Evolutionary conservation across 2,113 vertebrate species (phyloP), one percentile per base, ranked within the genome.

Genomic region (Lathamus discolor): DNA sequence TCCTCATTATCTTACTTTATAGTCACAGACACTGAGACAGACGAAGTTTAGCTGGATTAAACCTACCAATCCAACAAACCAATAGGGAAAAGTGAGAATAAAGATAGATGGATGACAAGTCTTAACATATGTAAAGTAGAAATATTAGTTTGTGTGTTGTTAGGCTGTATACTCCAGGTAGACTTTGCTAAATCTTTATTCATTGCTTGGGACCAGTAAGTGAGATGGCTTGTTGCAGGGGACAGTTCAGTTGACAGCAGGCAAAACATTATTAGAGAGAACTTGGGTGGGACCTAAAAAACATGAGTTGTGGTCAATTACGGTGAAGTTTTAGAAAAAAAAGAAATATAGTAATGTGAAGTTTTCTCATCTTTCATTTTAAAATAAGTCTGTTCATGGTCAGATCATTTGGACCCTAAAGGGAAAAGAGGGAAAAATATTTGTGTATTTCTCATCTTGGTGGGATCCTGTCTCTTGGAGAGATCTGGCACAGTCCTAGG

Each of bases 121-220:
- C 67, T 72, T 85, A 87, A 85, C 29, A 35, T 55, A 43, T 5
- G 13, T 11, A 66, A 80, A 83, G 37, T 35, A 81, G 25, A 83
- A 84, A 84, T 79, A 88, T 24, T 48, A 55, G 7, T 68, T 72
- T 82, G 69, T 74, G 11, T 87, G 22, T 33, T 35, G 19, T 39
- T 13, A 19, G 19, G 25, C 70, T 48, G 31, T 64, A 66, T 37
- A 81, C 86, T 80, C 54, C 28, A 29, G 44, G 74, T 16, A 82
- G 28, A 63, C 46, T 89, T 81, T 20, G 44, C 37, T 83, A 86
- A 95, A 94, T 92, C 95, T 96, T 95, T 92, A 28, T 95, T 98
- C 64, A 91, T 91, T 97, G 63, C 86, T 87, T 82, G 84, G 8
- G 41, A 74, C 57, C 17, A 6, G 13, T 25, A 94, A 63, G 35